Evolutionary conservation across 2,113 vertebrate genomes (phyloP).

Genomic region (Electrona antarctica): DNA sequence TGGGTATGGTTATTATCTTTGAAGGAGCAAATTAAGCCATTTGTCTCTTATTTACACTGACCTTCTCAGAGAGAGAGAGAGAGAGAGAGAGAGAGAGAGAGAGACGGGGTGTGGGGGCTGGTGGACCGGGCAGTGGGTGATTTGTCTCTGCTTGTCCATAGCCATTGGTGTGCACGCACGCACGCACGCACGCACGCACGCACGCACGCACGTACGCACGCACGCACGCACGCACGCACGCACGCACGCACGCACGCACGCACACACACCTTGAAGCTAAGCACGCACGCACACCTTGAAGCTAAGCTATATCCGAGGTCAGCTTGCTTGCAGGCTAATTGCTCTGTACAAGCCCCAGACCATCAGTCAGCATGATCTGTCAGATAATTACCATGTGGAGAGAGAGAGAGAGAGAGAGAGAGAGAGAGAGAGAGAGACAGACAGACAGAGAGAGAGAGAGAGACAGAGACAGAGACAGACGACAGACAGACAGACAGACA

Average conservation of each 20-base stretch:
- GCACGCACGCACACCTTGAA: constrained; percentile 22
- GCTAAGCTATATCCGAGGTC: constrained; percentile 48
- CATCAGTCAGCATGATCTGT: constrained; percentile 60
- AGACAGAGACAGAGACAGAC: constrained; percentile 10
- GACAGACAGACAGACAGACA: background rate
- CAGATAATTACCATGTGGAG: constrained; percentile 50
- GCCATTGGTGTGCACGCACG: constrained; percentile 36
- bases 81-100: background rate
- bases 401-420: constrained; percentile 9
- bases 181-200: background rate
- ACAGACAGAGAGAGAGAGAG: background rate
- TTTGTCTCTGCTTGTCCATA: constrained; percentile 56
- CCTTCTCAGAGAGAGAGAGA: constrained; percentile 25
- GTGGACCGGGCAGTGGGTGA: constrained; percentile 10
- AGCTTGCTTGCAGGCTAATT: constrained; percentile 60
- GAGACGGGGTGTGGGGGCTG: constrained; percentile 8
- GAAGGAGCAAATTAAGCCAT: constrained; percentile 38
- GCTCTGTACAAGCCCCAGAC: constrained; percentile 57
- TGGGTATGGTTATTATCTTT: constrained; percentile 29
- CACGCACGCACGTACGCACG: background rate
- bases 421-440: background rate
- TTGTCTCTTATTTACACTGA: constrained; percentile 50
- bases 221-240: background rate
- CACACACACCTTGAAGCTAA: background rate
- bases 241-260: background rate